These are phyloP conservation scores for Corythaeola cristata DNA, from an alignment of 2,113 vertebrate genomes.

Conservation along the genomic window DNA sequence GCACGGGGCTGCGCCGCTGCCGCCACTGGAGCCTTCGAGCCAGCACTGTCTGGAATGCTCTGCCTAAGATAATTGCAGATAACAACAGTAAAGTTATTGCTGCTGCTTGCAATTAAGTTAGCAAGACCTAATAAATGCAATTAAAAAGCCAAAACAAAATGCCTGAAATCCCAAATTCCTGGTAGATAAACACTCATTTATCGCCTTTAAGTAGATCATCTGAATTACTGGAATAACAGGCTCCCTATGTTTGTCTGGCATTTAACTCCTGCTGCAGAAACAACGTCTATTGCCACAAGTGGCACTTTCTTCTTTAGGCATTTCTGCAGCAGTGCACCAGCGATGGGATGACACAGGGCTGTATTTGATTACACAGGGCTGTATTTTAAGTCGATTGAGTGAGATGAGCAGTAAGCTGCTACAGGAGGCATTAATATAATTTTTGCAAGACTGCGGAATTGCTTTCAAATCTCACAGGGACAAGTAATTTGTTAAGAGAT, in stretches of 20 bases:
- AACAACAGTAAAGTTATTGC: rapidly evolving
- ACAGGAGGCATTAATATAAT: too few relatives aligned
- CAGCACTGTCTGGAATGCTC: not conserved
- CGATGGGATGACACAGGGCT: not conserved
- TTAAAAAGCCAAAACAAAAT: not conserved
- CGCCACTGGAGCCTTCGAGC: not conserved
- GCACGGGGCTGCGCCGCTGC: too few relatives aligned
- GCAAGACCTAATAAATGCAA: not conserved
- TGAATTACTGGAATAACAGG: not conserved
- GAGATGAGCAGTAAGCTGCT: not conserved
- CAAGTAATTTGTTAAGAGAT: not conserved
- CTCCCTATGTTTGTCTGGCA: not conserved
- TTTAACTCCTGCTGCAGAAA: not conserved
- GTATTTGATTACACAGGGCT: not conserved
- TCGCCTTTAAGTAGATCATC: not conserved
- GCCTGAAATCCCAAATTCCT: not conserved
- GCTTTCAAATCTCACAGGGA: not conserved
- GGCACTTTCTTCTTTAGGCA: not conserved
- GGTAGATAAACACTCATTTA: not conserved
- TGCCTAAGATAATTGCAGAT: not conserved
- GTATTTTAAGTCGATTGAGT: not conserved
- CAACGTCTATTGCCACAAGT: not conserved
- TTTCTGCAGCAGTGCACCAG: not conserved
- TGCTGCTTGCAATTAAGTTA: not conserved
- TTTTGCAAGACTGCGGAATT: not conserved